Evolutionary conservation across 2,113 vertebrate species (phyloP), one percentile per base, ranked within the genome.

Genomic region (Rhea americana): DNA sequence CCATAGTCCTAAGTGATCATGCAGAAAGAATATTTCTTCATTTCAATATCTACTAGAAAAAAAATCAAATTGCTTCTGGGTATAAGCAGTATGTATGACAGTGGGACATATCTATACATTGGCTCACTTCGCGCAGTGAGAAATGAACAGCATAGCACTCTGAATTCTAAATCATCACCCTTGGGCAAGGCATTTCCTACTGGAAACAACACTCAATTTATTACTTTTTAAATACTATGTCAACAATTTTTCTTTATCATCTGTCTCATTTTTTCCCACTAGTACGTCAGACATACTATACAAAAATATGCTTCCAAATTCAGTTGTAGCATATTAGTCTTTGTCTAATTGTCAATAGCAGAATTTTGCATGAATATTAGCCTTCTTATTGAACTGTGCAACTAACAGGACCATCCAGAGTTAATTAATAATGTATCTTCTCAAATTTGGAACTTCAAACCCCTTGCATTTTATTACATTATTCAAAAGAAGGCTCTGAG

Each of bases 1-100:
- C 82, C 93, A 95, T 67, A 91, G 68, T 93, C 89, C 82, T 95
- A 95, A 94, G 72, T 91, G 93, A 93, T 91, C 90, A 86, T 87
- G 66, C 41, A 90, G 53, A 93, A 93, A 93, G 74, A 94, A 85
- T 94, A 87, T 85, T 61, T 37, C 58, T 86, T 95, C 81, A 93
- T 97, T 94, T 95, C 68, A 87, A 68, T 93, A 93, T 82, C 43
- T 80, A 37, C 37, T 20, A 86, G 28, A 68, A 87, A 95, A 47
- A 90, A 97, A 93, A 91, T 17, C 26, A 88, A 85, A 61, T 85
- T 85, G 61, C 70, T 77, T 91, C 72, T 71, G 55, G 37, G 15
- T 76, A 50, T 82, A 90, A 91, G 55, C 35, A 72, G 59, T 90
- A 56, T 66, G 72, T 82, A 3, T 82, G 87, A 90, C 35, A 73